Base-by-base conservation (phyloP, 2,113 vertebrate genomes). In the Pseudonaja textilis region DNA sequence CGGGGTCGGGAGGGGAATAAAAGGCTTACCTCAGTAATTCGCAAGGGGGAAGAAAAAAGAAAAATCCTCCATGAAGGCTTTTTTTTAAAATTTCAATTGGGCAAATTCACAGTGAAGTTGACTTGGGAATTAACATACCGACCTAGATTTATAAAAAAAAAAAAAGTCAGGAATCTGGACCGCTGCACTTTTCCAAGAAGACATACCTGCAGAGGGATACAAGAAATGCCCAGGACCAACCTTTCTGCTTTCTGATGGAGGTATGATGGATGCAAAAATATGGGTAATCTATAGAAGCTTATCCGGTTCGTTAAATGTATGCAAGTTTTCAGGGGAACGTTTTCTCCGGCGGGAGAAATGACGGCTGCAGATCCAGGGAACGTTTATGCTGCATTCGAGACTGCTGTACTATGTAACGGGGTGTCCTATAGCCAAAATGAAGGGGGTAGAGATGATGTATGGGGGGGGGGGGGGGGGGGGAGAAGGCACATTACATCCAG, bases 11-110 rank as follows among this genome's bases (percentile, higher is more conserved):
- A 6, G 3, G n/a, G 5, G 50, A 47, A 85, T 57, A 59, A 96
- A 95, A 96, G 95, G 96, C 95, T 97, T 97, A 97, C 97, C 97
- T 98, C 96, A 95, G 47, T 25, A 95, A 95, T 59, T 86, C 95
- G 4, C 85, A 89, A 89, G 85, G 74, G 74, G 94, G 69, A 45
- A 55, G n/a, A n/a, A 92, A 91, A 95, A 47, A 47, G 47, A 47
- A 8, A 94, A 94, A 93, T 69, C 1, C 93, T 55, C 93, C 0
- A 18, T 50, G 86, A 93, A 94, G 20, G 11, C 18, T 93, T 91
- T 85, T 0, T 91, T 85, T 0, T n/a, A n/a, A n/a, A 26, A 1
- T 85, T 87, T 87, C 26, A 90, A 90, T 57, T 64, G 92, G 88
- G 92, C 85, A 61, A 59, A 74, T 93, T 64, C 92, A 55, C 22